Evolutionary conservation across 1,140 invertebrate species (phyloP).

Genomic region (Apis cerana): DNA sequence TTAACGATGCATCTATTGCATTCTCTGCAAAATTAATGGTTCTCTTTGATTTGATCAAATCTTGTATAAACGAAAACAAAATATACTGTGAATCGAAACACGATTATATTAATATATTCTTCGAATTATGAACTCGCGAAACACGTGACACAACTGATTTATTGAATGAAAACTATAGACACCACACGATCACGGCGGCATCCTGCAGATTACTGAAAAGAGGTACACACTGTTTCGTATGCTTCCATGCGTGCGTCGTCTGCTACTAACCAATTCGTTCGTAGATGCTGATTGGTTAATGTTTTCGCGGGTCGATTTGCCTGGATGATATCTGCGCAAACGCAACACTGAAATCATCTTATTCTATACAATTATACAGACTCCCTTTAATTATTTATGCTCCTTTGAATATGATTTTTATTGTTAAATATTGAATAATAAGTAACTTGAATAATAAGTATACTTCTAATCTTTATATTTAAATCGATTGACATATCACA

Average conservation of each 20-base stretch:
- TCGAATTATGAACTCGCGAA: background rate
- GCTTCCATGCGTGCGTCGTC: conserved; percentile 44
- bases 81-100: background rate
- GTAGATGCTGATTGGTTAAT: conserved; percentile 57
- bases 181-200: conserved; percentile 73
- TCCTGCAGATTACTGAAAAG: conserved; percentile 75
- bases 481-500: background rate
- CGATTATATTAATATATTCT: background rate
- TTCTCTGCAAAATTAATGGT: background rate
- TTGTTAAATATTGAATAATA: background rate
- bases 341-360: conserved; percentile 32
- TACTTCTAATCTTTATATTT: background rate
- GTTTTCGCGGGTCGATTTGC: conserved; percentile 80
- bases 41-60: background rate
- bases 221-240: conserved; percentile 30
- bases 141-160: conserved; percentile 48
- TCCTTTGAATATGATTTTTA: background rate
- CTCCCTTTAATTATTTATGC: background rate
- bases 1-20: conserved; percentile 45
- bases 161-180: conserved; percentile 32
- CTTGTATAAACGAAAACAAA: background rate
- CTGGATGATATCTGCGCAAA: conserved; percentile 66
- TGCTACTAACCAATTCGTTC: conserved; percentile 48
- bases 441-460: too few relatives aligned
- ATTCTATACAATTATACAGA: background rate